Evolutionary conservation across 2,797 vertebrate species (phyloP).

Genomic region (Megaceryle alcyon): DNA sequence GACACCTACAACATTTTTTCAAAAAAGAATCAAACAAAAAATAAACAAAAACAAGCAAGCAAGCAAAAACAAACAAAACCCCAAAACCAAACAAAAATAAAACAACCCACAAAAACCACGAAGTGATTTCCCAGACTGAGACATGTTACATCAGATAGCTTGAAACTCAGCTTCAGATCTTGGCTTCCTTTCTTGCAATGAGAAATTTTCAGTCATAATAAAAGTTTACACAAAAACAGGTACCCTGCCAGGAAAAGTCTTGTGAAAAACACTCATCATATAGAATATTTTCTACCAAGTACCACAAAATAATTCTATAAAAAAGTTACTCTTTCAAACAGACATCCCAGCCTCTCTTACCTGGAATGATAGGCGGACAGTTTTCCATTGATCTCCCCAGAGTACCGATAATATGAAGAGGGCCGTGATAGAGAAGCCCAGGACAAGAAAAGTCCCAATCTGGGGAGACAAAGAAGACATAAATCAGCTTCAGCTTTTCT

Average conservation of each 20-base stretch:
- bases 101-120: too few species aligned
- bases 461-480: constrained; percentile 59
- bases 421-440: constrained; percentile 76
- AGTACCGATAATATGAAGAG: constrained; percentile 78
- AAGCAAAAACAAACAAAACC: too few species aligned
- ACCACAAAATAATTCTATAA: not conserved
- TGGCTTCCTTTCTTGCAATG: not conserved
- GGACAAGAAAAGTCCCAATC: constrained; percentile 82
- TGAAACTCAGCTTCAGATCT: not conserved
- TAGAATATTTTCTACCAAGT: not conserved
- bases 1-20: not conserved
- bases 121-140: not conserved
- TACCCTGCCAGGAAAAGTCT: not conserved
- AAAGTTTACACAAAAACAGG: not conserved
- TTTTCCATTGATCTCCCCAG: constrained; percentile 89
- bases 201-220: not conserved
- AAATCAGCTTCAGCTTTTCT: not conserved
- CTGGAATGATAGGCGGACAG: constrained; percentile 87
- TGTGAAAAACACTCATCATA: not conserved
- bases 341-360: constrained; percentile 63
- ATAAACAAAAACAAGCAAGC: too few species aligned
- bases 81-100: too few species aligned
- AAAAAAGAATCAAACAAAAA: not conserved
- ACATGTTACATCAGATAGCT: not conserved
- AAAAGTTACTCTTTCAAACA: not conserved